Percentiles rank a stretch among this genome's conserved stretches.
Evolutionary conservation across 2,888 invertebrate species (phyloP).

Genomic region (Agonopterix alstromeriana): DNA sequence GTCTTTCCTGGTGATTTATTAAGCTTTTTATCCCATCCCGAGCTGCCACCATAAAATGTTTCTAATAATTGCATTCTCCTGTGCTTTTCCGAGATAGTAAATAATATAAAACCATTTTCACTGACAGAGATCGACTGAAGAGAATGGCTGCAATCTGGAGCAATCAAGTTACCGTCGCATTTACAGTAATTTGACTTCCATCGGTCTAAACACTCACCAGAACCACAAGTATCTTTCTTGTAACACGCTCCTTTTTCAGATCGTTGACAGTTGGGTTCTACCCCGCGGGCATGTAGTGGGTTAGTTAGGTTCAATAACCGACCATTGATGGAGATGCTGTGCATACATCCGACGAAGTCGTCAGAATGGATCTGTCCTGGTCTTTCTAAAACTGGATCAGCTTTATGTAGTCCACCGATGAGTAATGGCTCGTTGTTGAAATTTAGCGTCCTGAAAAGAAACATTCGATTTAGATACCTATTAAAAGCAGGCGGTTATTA

Average conservation of each 20-base stretch:
- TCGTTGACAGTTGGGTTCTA: constrained; percentile 86
- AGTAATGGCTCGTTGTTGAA: constrained; percentile 92
- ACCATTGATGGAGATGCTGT: constrained; percentile 93
- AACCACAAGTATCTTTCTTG: constrained; percentile 70
- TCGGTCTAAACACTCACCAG: constrained; percentile 87
- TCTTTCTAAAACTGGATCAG: constrained; percentile 91
- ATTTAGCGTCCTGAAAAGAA: constrained; percentile 86
- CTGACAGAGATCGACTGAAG: constrained; percentile 87
- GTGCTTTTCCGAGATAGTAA: constrained; percentile 88
- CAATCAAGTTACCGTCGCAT: constrained; percentile 81
- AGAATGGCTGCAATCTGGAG: constrained; percentile 87
- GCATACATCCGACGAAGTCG: constrained; percentile 95
- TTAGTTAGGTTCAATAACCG: constrained; percentile 87
- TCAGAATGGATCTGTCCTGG: constrained; percentile 94
- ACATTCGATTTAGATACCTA: not conserved
- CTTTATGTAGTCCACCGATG: constrained; percentile 89
- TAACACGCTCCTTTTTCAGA: constrained; percentile 81
- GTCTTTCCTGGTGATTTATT: constrained; percentile 40
- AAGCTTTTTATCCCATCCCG: constrained; percentile 78
- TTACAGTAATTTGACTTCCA: constrained; percentile 87
- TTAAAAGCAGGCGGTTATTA: not conserved
- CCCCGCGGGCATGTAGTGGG: constrained; percentile 83
- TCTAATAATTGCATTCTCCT: constrained; percentile 91
- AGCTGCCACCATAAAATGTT: constrained; percentile 84
- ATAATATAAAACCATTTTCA: constrained; percentile 87